Base-by-base conservation (phyloP, 1,140 invertebrate genomes). In the Panonychus citri region DNA sequence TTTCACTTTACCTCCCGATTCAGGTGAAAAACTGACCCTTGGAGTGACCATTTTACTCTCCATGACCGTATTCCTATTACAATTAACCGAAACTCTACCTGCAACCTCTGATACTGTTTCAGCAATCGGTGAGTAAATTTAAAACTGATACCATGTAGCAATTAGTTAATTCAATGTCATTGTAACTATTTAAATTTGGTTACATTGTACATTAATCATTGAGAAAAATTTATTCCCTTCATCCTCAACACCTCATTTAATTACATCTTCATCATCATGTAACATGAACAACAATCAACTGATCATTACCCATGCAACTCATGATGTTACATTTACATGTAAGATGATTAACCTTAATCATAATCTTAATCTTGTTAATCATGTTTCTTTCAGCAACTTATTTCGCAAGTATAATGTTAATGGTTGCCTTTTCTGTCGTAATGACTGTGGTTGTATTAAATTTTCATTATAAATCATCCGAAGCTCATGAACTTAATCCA, bases 341-440 rank as follows among this genome's bases (percentile, higher is more conserved):
- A 17, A 1, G 39, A n/a, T 40, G n/a, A 34, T 34, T 34, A 34
- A 34, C 30, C 30, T 12, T 34, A 12, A 34, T 34, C 12, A 34
- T 34, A 34, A 5, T 34, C 30, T 7, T n/a, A n/a, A n/a, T n/a
- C n/a, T n/a, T n/a, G n/a, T n/a, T n/a, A n/a, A n/a, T n/a, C n/a
- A n/a, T n/a, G n/a, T n/a, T n/a, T n/a, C n/a, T n/a, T n/a, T 34
- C 12, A 95, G 90, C 90, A 70, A 95, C 94, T 61, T 98, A 98
- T 76, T 98, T 98, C 77, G 95, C 94, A 73, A 95, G 89, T 75
- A 96, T 98, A 73, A 98, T 98, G 94, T 90, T 97, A 73, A 95
- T 98, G 89, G 93, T 97, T 70, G 90, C 91, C 64, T 89, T 91
- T 66, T 96, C 91, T 59, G 91, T 99, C 66, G 87, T 97, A 65